A percentile compares a stretch with the other conserved stretches of the same genome.
These are phyloP conservation scores for Vulpes vulpes DNA, from an alignment of 2,113 vertebrate species.

Conservation along the genomic window DNA sequence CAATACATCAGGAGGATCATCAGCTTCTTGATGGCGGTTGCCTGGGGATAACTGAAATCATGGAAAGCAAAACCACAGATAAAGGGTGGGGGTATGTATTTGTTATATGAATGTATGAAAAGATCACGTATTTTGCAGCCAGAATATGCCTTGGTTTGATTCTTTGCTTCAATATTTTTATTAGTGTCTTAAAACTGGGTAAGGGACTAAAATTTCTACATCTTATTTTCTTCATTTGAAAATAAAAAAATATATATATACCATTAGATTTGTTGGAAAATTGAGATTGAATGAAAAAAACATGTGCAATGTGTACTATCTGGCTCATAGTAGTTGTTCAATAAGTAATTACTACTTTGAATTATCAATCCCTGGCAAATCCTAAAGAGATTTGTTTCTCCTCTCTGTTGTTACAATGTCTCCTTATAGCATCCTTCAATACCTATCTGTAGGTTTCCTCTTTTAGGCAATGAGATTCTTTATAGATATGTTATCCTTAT, in stretches of 20 bases:
- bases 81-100: neutral
- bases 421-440: neutral
- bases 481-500: neutral
- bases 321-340: neutral
- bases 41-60: neutral
- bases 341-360: neutral
- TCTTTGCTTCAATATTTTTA: neutral
- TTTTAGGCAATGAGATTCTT: neutral
- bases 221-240: neutral
- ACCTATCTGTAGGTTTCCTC: neutral
- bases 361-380: neutral
- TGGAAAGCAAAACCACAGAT: neutral
- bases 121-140: neutral
- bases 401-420: neutral
- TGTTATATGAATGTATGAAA: neutral
- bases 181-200: neutral
- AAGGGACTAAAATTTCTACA: neutral
- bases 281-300: slow-evolving; percentile 10
- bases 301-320: neutral
- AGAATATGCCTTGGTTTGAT: neutral
- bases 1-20: neutral
- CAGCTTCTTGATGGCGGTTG: neutral
- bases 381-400: neutral
- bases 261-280: neutral
- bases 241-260: neutral